These are phyloP conservation scores for Chironomus tentans DNA, from an alignment of 2,888 invertebrate species.

Conservation along the genomic window DNA sequence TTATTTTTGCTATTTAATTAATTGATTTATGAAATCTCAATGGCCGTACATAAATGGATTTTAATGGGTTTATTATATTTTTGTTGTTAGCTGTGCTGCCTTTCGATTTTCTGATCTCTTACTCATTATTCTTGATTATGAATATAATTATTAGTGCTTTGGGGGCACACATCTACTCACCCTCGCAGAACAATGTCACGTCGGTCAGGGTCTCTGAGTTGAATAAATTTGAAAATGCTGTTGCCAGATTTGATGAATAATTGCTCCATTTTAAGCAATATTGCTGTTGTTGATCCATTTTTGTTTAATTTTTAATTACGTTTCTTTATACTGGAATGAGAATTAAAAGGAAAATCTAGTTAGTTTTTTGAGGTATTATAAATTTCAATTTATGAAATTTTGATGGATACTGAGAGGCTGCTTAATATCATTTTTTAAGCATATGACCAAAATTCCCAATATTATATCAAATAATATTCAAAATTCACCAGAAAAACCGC, in stretches of 20 bases:
- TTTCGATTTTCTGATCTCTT: too few relatives aligned
- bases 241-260: slow-evolving; percentile 86
- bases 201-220: slow-evolving; percentile 88
- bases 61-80: slow-evolving; percentile 1
- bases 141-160: too few relatives aligned
- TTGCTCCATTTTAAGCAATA: slow-evolving; percentile 95
- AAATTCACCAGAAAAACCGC: too few relatives aligned
- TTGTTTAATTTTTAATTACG: slow-evolving; percentile 55
- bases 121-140: too few relatives aligned
- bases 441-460: too few relatives aligned
- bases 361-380: slow-evolving; percentile 1
- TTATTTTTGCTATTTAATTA: slow-evolving; percentile 2
- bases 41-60: slow-evolving; percentile 8
- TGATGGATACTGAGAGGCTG: too few relatives aligned
- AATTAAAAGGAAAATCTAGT: slow-evolving; percentile 29
- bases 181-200: slow-evolving; percentile 88
- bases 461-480: too few relatives aligned
- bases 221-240: slow-evolving; percentile 85
- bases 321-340: slow-evolving; percentile 46
- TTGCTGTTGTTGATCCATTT: slow-evolving; percentile 91
- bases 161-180: slow-evolving; percentile 48
- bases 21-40: slow-evolving; percentile 27
- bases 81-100: not conserved
- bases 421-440: too few relatives aligned
- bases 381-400: too few relatives aligned